These are phyloP conservation scores for Corythornis madagascariensis DNA, from an alignment of 2,113 vertebrate species.

Conservation along the genomic window DNA sequence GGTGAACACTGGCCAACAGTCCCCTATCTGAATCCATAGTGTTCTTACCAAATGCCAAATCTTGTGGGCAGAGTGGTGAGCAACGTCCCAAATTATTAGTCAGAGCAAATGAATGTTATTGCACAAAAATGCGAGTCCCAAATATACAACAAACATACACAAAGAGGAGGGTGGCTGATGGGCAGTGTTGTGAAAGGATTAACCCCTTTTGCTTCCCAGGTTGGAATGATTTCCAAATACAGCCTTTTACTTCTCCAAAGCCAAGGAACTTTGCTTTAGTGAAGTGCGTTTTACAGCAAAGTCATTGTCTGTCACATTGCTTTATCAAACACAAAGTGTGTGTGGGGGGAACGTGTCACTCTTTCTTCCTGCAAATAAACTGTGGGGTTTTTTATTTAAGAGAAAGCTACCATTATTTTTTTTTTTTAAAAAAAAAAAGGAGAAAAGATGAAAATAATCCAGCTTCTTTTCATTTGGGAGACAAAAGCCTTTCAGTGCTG, in stretches of 20 bases:
- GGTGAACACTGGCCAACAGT: neutral
- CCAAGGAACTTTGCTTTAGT: neutral
- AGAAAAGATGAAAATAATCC: constrained; percentile 23
- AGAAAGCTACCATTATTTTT: constrained; percentile 13
- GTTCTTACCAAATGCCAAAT: neutral
- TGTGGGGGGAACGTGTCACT: neutral
- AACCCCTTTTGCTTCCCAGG: neutral
- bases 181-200: neutral
- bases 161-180: neutral
- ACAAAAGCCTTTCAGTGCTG: constrained; percentile 63
- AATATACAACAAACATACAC: neutral
- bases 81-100: neutral
- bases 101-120: neutral
- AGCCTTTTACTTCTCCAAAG: constrained; percentile 2
- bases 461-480: constrained; percentile 58
- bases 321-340: neutral
- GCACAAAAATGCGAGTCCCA: neutral
- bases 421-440: accelerated
- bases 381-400: neutral
- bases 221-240: neutral
- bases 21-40: neutral
- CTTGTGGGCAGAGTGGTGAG: neutral
- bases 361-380: constrained; percentile 40
- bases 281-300: constrained; percentile 2
- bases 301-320: constrained; percentile 22